Evolutionary conservation across 2,797 vertebrate species (phyloP).

Genomic region (Mus minutoides): DNA sequence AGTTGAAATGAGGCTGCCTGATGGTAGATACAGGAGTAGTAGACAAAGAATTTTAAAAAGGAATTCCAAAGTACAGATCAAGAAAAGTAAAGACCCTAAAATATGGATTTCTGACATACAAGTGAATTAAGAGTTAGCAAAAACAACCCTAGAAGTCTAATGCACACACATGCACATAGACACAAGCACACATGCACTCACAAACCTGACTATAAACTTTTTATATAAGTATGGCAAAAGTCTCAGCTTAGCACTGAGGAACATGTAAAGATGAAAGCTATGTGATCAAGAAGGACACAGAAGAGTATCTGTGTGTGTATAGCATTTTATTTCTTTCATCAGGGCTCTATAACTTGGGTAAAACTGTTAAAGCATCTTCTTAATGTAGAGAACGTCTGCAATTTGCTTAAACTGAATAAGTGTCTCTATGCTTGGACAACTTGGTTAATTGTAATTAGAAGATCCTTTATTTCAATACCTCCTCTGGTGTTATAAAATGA

Average conservation of each 20-base stretch:
- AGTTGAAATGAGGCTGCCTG: conserved; percentile 47
- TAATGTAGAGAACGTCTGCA: neutral
- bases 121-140: neutral
- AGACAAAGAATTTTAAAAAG: neutral
- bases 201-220: neutral
- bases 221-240: too few relatives aligned
- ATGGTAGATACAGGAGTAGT: neutral
- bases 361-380: conserved; percentile 7
- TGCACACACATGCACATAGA: neutral
- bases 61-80: neutral
- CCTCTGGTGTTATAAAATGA: neutral
- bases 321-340: neutral
- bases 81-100: neutral
- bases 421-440: neutral
- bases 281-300: too few relatives aligned
- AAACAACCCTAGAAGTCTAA: neutral
- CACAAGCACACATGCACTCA: neutral
- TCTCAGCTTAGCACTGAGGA: neutral
- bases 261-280: neutral
- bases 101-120: neutral
- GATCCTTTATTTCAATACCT: neutral
- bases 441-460: neutral
- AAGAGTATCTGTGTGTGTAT: neutral
- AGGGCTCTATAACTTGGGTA: neutral
- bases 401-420: neutral